Evolutionary conservation across 2,797 vertebrate genomes (phyloP).

Genomic region (Lutjanus campechanus): DNA sequence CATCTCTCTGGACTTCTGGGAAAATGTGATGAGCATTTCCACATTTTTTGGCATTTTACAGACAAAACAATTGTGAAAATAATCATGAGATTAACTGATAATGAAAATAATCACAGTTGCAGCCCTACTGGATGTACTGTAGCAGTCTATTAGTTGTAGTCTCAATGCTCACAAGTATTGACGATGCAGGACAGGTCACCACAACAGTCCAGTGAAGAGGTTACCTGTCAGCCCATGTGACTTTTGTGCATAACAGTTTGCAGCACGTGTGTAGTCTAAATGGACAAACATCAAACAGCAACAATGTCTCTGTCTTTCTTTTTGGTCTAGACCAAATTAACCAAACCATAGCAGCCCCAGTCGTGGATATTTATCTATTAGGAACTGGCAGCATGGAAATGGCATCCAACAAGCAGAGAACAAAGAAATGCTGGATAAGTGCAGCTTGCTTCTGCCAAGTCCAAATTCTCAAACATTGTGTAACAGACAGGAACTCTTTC

Average conservation of each 20-base stretch:
- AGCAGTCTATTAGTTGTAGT: neutral
- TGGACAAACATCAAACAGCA: neutral
- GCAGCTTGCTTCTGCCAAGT: slow-evolving; percentile 11
- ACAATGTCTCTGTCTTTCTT: neutral
- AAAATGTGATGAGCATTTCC: no score
- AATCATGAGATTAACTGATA: no score
- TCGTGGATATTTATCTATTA: neutral
- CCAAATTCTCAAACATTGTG: slow-evolving; percentile 14
- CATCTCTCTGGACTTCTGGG: no score
- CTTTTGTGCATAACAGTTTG: neutral
- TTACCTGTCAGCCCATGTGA: neutral
- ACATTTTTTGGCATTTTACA: no score
- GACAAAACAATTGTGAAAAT: no score
- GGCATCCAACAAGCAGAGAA: neutral
- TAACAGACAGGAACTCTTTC: neutral
- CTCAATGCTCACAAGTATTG: neutral
- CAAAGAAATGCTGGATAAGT: neutral
- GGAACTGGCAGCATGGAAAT: neutral
- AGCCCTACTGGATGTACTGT: no score
- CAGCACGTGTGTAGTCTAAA: neutral
- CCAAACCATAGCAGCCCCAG: neutral
- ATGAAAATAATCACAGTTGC: no score
- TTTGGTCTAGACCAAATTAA: neutral
- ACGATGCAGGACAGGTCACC: neutral
- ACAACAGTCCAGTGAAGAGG: neutral